Base-by-base conservation (phyloP, 1,140 invertebrate genomes). In the Drosophila hydei region DNA sequence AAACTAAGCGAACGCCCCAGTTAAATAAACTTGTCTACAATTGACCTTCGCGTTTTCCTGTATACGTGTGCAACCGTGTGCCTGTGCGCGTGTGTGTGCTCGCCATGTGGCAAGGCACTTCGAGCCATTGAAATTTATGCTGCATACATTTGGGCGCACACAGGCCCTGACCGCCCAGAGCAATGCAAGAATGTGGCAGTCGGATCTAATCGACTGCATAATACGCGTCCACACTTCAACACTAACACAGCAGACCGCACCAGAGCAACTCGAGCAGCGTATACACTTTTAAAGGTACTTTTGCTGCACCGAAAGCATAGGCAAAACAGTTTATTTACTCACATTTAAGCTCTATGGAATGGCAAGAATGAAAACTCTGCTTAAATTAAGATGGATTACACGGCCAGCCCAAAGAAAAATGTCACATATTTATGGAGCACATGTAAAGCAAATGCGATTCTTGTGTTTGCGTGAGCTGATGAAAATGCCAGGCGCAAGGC, bases 81-180 rank as follows among this genome's bases (percentile, higher is more conserved):
- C n/a, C 5, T 19, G 45, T 27, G 45, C 27, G 30, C 19, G 21
- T 6, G 23, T 42, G 60, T 62, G 11, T 62, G 25, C 43, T n/a
- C n/a, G n/a, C n/a, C n/a, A n/a, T n/a, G n/a, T 6, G n/a, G 52
- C 52, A 30, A 30, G n/a, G 47, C 42, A 54, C 71, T 61, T 42
- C 14, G 56, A 27, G 71, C 11, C 54, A 72, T 78, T 79, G 60
- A 78, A 83, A 78, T 79, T 64, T 60, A 27, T 54, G 48, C 58
- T 63, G 79, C 63, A 77, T 77, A 81, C 74, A 58, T 72, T 50
- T 61, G 64, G 78, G 74, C 70, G 78, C 40, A 50, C 70, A 77
- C 64, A 74, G 2, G 30, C 25, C 6, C 5, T 81, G 78, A 69
- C 6, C 1, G 47, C n/a, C 43, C 23, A 19, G 4, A 36, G 6